Base-by-base conservation (phyloP, 2,113 vertebrate genomes). In the Struthidea cinerea region DNA sequence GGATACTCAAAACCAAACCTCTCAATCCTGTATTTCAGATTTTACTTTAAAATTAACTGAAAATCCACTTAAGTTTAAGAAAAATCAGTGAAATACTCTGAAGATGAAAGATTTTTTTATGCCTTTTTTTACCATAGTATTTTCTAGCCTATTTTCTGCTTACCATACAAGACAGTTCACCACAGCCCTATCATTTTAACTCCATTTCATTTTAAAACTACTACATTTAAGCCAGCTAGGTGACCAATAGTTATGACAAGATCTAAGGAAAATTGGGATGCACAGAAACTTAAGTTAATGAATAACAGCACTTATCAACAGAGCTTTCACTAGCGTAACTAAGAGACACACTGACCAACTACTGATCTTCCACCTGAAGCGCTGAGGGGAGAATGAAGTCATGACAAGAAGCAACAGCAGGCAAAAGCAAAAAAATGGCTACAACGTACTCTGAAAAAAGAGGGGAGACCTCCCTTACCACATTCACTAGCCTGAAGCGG, bases 1-100 rank as follows among this genome's bases (percentile, higher is more conserved):
- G 63, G 87, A 74, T 93, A 91, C 81, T 97, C 95, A 95, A 95
- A 97, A 95, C n/a, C 82, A 97, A 87, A 78, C 67, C 87, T 88
- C 79, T 84, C 59, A 77, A 65, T 60, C 68, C 67, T 27, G 3
- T 42, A 52, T 68, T 91, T 86, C 63, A 95, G 16, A 74, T 63
- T 47, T 85, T 56, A 49, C 32, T 56, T 87, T 18, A 86, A 84
- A 94, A 64, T 52, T 84, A 87, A 90, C 18, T 78, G 71, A 90
- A 94, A 93, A 53, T 22, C 37, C 49, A 68, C 47, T 44, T 69
- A 41, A 69, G 60, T 4, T 59, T n/a, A 64, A 75, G 21, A 52
- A 55, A 59, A 87, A 26, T 44, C 41, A 84, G 13, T 39, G 13
- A 92, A 85, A 39, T 55, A 60, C 13, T 41, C 28, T 20, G 32